A percentile compares a stretch with the other conserved stretches of the same genome.
These are phyloP conservation scores for Phasia obesa DNA, from an alignment of 2,888 invertebrate genomes.

Conservation along the genomic window DNA sequence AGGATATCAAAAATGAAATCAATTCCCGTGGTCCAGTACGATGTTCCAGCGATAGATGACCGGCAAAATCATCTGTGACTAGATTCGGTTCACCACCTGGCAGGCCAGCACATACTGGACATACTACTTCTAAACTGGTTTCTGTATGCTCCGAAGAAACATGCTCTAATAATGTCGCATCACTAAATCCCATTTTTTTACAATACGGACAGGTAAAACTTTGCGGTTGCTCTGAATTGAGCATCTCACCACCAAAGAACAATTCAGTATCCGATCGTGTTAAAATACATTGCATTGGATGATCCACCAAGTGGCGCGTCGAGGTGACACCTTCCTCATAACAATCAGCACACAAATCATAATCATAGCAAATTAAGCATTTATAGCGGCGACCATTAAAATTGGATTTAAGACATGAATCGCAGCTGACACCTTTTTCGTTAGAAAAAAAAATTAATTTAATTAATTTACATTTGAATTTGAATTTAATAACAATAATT, in stretches of 20 bases:
- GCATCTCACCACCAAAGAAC: constrained; percentile 97
- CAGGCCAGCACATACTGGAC: constrained; percentile 98
- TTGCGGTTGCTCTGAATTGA: constrained; percentile 95
- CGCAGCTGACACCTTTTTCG: constrained; percentile 98
- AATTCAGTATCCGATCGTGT: constrained; percentile 98
- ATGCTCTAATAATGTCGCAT: constrained; percentile 94
- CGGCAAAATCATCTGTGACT: constrained; percentile 98
- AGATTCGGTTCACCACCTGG: constrained; percentile 98
- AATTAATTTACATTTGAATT: neutral
- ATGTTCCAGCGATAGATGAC: constrained; percentile 97
- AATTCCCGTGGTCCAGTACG: constrained; percentile 94
- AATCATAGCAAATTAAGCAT: constrained; percentile 99
- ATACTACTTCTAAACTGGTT: constrained; percentile 96
- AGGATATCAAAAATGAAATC: constrained; percentile 93
- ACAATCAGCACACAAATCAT: constrained; percentile 98
- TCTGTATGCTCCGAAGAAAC: constrained; percentile 96
- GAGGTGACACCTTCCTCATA: constrained; percentile 96
- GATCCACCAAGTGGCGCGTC: constrained; percentile 96
- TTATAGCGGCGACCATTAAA: constrained; percentile 99
- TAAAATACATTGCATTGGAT: constrained; percentile 99
- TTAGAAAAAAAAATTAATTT: constrained; percentile 27
- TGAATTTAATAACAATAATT: constrained; percentile 76
- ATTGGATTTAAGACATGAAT: constrained; percentile 98
- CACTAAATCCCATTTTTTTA: constrained; percentile 97
- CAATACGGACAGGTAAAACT: constrained; percentile 99